These are phyloP conservation scores for Atherinosoma microstoma DNA, from an alignment of 2,797 vertebrate species.

Conservation along the genomic window DNA sequence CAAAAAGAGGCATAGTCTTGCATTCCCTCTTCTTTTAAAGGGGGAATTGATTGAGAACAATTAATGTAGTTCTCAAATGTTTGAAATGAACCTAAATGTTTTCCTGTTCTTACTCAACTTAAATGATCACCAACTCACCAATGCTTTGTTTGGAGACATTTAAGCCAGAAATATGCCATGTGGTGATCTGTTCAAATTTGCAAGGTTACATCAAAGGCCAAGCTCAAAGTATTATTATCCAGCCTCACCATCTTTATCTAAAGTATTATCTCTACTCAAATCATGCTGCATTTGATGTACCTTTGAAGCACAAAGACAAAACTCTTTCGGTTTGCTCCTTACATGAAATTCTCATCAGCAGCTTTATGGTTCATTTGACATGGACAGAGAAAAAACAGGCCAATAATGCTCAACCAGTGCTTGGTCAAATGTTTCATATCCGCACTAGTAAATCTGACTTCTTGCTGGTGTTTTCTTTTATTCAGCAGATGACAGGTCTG, in stretches of 20 bases:
- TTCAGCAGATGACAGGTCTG: not conserved
- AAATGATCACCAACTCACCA: not conserved
- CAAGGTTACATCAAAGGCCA: not conserved
- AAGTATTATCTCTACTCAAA: not conserved
- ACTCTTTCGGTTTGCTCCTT: not conserved
- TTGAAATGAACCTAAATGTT: not conserved
- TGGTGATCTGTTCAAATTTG: not conserved
- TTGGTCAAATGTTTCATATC: not conserved
- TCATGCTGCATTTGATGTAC: not conserved
- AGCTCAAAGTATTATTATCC: not conserved
- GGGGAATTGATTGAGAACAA: not conserved
- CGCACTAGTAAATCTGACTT: not conserved
- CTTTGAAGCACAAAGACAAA: not conserved
- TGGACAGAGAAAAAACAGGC: not conserved
- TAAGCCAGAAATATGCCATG: not conserved
- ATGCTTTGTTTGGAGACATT: not conserved
- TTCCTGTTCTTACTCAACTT: not conserved
- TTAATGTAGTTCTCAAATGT: not conserved
- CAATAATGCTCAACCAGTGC: not conserved
- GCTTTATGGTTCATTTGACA: not conserved
- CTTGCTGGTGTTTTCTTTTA: not conserved
- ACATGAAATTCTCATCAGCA: not conserved
- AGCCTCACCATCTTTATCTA: not conserved
- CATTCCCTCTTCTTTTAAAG: not conserved
- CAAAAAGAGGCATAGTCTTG: not conserved